phyloP scores from a whole-genome alignment of 1,140 invertebrate genomes.

The Halesus radiatus region DNA sequence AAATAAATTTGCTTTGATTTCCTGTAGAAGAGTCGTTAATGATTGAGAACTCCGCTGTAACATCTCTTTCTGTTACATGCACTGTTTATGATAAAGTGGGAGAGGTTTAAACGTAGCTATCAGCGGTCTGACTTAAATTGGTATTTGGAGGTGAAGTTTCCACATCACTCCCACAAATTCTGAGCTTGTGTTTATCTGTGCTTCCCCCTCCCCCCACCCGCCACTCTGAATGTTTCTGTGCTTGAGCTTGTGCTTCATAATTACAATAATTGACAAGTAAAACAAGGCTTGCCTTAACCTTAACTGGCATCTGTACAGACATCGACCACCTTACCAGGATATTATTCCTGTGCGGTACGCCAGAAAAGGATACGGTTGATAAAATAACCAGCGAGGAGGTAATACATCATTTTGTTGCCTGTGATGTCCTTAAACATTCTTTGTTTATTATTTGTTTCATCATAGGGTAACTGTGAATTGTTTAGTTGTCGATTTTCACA shows the following conservation, averaged over 20 bases:
- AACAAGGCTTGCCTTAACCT: slow-evolving; percentile 69
- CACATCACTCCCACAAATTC: neutral
- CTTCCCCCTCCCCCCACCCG: neutral
- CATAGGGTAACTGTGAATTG: no score
- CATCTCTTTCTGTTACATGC: no score
- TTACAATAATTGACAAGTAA: slow-evolving; percentile 54
- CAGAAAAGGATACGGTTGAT: slow-evolving; percentile 84
- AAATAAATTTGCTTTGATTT: no score
- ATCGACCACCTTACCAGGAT: slow-evolving; percentile 94
- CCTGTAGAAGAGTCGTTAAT: no score
- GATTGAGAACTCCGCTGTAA: no score
- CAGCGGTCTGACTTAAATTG: no score
- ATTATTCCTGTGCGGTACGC: slow-evolving; percentile 89
- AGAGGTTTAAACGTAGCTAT: no score
- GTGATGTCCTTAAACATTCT: neutral
- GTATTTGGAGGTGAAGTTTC: neutral
- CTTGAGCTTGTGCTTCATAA: slow-evolving; percentile 32
- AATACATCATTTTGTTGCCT: slow-evolving; percentile 60
- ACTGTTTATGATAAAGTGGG: no score
- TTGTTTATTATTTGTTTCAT: no score
- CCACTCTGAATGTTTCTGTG: neutral
- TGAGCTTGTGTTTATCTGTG: neutral
- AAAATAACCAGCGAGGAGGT: slow-evolving; percentile 93
- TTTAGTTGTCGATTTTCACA: no score
- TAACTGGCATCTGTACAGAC: slow-evolving; percentile 77